Evolutionary conservation across 2,113 vertebrate genomes (phyloP).

Genomic region (Fukomys damarensis): DNA sequence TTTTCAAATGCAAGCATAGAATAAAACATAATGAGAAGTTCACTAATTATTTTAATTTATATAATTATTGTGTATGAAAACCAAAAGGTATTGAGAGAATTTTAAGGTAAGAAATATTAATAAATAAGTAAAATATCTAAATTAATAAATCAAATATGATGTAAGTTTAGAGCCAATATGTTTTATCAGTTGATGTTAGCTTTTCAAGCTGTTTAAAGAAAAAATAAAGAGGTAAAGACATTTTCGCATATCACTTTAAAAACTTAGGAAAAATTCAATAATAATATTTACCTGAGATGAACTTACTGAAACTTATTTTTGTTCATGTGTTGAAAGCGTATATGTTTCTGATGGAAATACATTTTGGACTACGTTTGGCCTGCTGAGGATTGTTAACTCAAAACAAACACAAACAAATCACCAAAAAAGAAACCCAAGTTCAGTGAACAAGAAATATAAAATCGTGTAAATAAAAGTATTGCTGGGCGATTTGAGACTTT

Average conservation of each 20-base stretch:
- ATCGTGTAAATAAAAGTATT: constrained; percentile 8
- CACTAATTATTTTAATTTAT: neutral
- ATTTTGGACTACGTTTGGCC: constrained; percentile 19
- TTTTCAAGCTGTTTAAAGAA: constrained; percentile 46
- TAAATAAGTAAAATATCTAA: constrained; percentile 26
- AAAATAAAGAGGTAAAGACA: constrained; percentile 60
- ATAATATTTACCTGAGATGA: constrained; percentile 58
- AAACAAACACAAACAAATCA: neutral
- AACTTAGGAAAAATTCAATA: constrained; percentile 31
- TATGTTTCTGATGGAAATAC: neutral
- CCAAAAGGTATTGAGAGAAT: neutral
- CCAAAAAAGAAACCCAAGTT: neutral
- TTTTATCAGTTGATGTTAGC: constrained; percentile 2
- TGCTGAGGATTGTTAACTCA: constrained; percentile 33
- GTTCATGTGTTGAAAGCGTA: constrained; percentile 18
- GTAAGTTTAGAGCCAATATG: neutral
- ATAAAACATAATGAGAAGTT: neutral
- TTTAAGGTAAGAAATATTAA: neutral
- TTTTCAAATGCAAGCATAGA: constrained; percentile 1
- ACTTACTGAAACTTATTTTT: constrained; percentile 39
- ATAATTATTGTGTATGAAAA: constrained; percentile 21
- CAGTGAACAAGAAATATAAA: constrained; percentile 51
- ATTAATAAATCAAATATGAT: constrained; percentile 2
- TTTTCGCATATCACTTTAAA: constrained; percentile 73
- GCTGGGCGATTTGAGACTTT: neutral